These are phyloP conservation scores for Suncus etruscus DNA, from an alignment of 2,113 vertebrate species.

Conservation along the genomic window DNA sequence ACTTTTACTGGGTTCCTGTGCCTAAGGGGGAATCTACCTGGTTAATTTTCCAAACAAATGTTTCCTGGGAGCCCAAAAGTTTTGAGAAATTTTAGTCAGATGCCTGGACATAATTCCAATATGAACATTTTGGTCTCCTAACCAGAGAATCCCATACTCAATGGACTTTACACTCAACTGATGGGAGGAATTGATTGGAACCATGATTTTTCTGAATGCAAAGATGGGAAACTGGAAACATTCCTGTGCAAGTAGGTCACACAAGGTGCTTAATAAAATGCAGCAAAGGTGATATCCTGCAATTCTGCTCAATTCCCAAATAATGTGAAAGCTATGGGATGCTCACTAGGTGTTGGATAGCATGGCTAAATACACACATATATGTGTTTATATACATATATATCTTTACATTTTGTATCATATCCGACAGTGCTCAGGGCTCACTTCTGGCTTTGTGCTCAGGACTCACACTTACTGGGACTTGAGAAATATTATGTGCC, in stretches of 20 bases:
- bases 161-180: constrained; percentile 40
- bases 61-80: constrained; percentile 28
- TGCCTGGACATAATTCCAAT: constrained; percentile 7
- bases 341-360: neutral
- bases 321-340: neutral
- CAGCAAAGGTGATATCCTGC: neutral
- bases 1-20: neutral
- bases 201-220: neutral
- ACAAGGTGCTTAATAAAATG: neutral
- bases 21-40: neutral
- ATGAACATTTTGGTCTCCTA: neutral
- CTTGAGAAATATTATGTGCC: too few relatives aligned
- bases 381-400: too few relatives aligned
- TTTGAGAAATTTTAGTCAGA: constrained; percentile 19
- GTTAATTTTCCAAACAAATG: constrained; percentile 6
- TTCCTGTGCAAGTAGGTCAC: neutral
- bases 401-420: too few relatives aligned
- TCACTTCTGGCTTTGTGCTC: too few relatives aligned
- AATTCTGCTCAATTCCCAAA: neutral
- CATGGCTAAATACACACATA: too few relatives aligned
- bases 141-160: neutral
- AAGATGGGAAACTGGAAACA: neutral
- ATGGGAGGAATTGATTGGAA: neutral
- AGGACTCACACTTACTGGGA: too few relatives aligned
- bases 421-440: too few relatives aligned